A percentile compares a stretch with the other conserved stretches of the same genome.
These are phyloP conservation scores for Discoglossus pictus DNA, from an alignment of 2,797 vertebrate genomes.

Conservation along the genomic window DNA sequence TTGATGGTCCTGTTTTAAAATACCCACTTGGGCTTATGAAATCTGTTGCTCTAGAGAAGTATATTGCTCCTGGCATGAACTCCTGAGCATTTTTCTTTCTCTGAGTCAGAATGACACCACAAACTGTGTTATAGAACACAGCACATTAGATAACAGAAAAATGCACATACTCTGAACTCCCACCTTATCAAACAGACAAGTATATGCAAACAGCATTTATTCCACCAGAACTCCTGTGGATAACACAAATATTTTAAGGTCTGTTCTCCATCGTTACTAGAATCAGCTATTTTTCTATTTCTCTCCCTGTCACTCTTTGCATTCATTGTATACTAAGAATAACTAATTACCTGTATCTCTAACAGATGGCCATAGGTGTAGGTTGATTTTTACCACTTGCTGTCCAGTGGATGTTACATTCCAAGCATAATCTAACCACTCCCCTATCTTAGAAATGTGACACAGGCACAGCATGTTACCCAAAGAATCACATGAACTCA, in stretches of 20 bases:
- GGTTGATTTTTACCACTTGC: conserved; percentile 45
- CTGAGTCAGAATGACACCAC: background rate
- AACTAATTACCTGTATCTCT: conserved; percentile 44
- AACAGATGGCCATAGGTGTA: conserved; percentile 45
- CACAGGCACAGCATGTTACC: conserved; percentile 52
- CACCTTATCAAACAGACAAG: background rate
- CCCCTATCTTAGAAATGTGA: conserved; percentile 53
- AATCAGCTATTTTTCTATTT: background rate
- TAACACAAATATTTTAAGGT: conserved; percentile 4
- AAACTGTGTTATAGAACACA: conserved; percentile 8
- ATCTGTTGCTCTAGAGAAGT: background rate
- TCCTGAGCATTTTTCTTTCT: background rate
- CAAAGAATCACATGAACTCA: conserved; percentile 59
- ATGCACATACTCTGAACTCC: conserved; percentile 1
- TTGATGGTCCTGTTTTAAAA: too few relatives aligned
- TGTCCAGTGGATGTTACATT: conserved; percentile 35
- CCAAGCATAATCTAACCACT: conserved; percentile 47
- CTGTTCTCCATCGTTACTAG: conserved; percentile 8
- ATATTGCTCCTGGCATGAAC: background rate
- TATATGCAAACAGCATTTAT: conserved; percentile 11
- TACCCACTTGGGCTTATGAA: too few relatives aligned
- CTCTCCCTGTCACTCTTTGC: conserved; percentile 7
- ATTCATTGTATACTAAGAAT: conserved; percentile 16
- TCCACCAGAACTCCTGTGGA: background rate
- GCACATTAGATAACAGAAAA: conserved; percentile 23